Evolutionary conservation across 2,888 invertebrate species (phyloP).

Genomic region (Temnothorax ravouxi): DNA sequence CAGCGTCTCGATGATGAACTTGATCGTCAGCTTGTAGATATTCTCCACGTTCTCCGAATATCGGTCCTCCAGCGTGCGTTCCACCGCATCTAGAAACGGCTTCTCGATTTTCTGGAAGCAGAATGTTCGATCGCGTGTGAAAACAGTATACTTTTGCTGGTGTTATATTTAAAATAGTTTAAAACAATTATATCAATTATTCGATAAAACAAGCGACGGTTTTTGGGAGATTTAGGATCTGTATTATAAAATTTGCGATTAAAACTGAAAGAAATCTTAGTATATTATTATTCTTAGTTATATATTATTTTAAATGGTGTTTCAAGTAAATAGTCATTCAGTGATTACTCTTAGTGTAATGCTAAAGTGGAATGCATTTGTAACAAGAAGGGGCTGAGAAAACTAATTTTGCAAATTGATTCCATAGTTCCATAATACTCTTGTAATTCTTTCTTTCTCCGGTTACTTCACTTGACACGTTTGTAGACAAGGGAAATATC

Average conservation of each 20-base stretch:
- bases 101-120: conserved; percentile 94
- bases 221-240: neutral
- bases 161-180: neutral
- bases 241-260: neutral
- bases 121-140: conserved; percentile 63
- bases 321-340: neutral
- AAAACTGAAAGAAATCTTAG: neutral
- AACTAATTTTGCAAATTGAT: neutral
- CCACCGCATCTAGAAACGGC: conserved; percentile 95
- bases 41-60: conserved; percentile 96
- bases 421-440: neutral
- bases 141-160: neutral
- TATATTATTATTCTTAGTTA: neutral
- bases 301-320: neutral
- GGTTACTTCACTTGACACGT: neutral
- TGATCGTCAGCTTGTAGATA: conserved; percentile 95
- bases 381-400: neutral
- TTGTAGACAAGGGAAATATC: neutral
- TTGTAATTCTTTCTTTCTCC: neutral
- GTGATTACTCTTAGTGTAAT: too few relatives aligned
- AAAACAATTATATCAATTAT: conserved; percentile 2
- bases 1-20: conserved; percentile 94
- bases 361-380: neutral
- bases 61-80: conserved; percentile 94
- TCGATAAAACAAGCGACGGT: neutral